phyloP scores from a whole-genome alignment of 2,797 vertebrate genomes.

The Sebastiscus tertius region DNA sequence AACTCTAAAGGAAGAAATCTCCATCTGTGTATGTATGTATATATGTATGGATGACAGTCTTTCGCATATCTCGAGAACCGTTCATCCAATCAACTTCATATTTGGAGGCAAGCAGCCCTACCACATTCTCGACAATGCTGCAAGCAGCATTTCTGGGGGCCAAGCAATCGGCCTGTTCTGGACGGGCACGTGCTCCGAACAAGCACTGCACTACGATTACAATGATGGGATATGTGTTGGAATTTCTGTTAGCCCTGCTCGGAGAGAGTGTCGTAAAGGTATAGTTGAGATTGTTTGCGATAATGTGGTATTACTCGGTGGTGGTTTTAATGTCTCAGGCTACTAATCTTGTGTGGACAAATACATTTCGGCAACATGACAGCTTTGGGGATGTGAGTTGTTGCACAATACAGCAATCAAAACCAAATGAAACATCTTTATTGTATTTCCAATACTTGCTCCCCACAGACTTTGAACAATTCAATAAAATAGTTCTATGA shows the following conservation, averaged over 20 bases:
- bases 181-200: too few relatives aligned
- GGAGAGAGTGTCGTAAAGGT: not conserved
- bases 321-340: not conserved
- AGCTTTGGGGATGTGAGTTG: not conserved
- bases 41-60: too few relatives aligned
- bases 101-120: too few relatives aligned
- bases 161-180: too few relatives aligned
- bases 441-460: constrained; percentile 23
- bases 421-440: constrained; percentile 10
- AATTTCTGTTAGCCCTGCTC: not conserved
- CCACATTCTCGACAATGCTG: too few relatives aligned
- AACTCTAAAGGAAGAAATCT: too few relatives aligned
- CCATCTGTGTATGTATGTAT: too few relatives aligned
- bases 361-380: not conserved
- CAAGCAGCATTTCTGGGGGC: too few relatives aligned
- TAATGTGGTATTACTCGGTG: not conserved
- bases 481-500: not conserved
- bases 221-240: not conserved
- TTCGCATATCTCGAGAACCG: too few relatives aligned
- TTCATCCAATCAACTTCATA: too few relatives aligned
- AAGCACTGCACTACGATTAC: too few relatives aligned
- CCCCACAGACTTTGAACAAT: not conserved
- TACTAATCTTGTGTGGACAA: not conserved
- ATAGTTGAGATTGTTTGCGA: not conserved
- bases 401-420: not conserved